Base-by-base conservation (phyloP, 2,888 invertebrate genomes). In the Archips xylosteana region DNA sequence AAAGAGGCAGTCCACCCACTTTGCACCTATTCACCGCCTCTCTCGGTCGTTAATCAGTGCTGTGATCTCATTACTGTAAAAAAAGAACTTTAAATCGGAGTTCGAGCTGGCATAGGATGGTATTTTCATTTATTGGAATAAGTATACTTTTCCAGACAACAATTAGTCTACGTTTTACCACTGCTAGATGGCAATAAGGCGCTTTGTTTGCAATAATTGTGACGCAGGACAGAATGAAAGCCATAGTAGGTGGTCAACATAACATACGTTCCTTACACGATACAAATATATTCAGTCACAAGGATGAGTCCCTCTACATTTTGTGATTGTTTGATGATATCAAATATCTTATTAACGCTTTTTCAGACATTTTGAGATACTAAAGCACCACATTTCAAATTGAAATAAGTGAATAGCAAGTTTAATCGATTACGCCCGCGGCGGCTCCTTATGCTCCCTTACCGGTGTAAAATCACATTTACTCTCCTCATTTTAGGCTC, bases 401-500 rank as follows among this genome's bases (percentile, higher is more conserved):
- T 23, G 15, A 57, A 36, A 59, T 70, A 51, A 60, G 10, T 49
- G 59, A 23, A 39, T 45, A 12, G 12, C 12, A 45, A 49, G 13
- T 49, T 13, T 39, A 47, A 68, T 63, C 67, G 67, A 68, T 62
- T 62, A 23, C 36, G 36, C 62, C 51, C 54, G 51, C 36, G 57
- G 67, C 64, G 23, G 51, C 10, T 36, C 10, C 39, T 39, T 61
- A 51, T 13, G 36, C 62, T 15, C 36, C 54, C 13, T 49, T 12
- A 6, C 34, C 67, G 62, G 39, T 57, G 62, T 63, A 32, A 42
- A 72, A 72, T 72, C 67, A 67, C 62, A 68, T 68, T 72, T 57
- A 23, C 67, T 47, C 45, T 57, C 45, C 62, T 68, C 62, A 63
- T 72, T 72, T 62, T 62, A 57, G 57, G 72, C 72, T 68, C 67